A percentile compares a stretch with the other conserved stretches of the same genome.
Evolutionary conservation across 2,797 vertebrate species (phyloP).

Genomic region (Danio aesculapii): DNA sequence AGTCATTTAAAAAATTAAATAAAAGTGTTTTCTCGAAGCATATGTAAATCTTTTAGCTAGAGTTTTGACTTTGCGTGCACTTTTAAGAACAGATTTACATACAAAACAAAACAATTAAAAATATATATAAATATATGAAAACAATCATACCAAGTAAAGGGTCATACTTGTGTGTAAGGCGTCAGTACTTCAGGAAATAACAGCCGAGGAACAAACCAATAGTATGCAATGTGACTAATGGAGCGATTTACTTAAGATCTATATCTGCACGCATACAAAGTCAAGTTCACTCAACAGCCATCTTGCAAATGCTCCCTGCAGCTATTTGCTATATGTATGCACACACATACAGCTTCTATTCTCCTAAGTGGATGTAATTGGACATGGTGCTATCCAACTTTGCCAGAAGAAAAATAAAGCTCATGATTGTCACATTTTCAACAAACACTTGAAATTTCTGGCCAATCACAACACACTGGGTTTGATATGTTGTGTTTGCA

Average conservation of each 20-base stretch:
- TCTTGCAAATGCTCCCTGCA: background rate
- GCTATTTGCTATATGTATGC: background rate
- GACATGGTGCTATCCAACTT: too few species aligned
- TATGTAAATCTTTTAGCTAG: background rate
- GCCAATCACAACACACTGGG: too few species aligned
- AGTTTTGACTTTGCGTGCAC: background rate
- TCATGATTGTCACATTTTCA: too few species aligned
- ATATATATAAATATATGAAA: background rate
- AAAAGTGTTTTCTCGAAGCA: background rate
- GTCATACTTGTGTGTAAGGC: slow-evolving; percentile 21
- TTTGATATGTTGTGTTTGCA: too few species aligned
- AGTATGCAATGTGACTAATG: slow-evolving; percentile 65
- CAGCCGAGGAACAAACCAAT: slow-evolving; percentile 63
- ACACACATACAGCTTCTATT: background rate
- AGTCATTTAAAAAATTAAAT: too few species aligned
- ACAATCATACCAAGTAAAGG: background rate
- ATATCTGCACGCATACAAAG: slow-evolving; percentile 51
- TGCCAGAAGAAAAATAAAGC: too few species aligned
- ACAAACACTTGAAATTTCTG: too few species aligned
- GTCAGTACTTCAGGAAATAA: slow-evolving; percentile 43
- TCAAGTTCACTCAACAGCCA: background rate
- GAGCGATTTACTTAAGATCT: slow-evolving; percentile 64
- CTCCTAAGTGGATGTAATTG: too few species aligned
- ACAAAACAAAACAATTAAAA: too few species aligned
- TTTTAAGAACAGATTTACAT: background rate